These are phyloP conservation scores for Salvator merianae DNA, from an alignment of 2,113 vertebrate genomes.

Conservation along the genomic window DNA sequence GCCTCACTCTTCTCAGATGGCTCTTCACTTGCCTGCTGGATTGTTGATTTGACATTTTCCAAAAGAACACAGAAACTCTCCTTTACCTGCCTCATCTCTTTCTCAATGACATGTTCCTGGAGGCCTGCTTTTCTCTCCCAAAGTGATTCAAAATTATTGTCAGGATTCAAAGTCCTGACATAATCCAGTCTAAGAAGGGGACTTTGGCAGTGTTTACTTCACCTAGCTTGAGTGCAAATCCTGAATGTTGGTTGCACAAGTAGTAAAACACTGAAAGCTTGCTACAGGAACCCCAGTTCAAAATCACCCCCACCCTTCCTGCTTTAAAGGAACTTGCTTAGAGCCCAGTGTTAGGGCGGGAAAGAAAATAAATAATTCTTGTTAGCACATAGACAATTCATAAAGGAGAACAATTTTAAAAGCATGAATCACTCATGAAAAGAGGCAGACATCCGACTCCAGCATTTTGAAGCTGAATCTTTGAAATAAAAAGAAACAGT, in stretches of 20 bases:
- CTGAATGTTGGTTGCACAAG: neutral
- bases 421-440: neutral
- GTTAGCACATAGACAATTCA: neutral
- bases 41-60: neutral
- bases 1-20: neutral
- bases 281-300: neutral
- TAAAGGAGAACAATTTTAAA: neutral
- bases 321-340: neutral
- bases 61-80: too few relatives aligned
- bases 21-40: neutral
- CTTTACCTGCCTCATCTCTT: too few relatives aligned
- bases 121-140: too few relatives aligned
- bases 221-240: neutral
- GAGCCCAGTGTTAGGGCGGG: neutral
- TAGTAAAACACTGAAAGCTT: neutral
- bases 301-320: neutral
- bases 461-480: neutral
- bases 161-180: too few relatives aligned
- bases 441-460: neutral
- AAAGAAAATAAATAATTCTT: neutral
- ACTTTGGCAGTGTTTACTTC: too few relatives aligned
- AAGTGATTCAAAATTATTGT: too few relatives aligned
- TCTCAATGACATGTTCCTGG: too few relatives aligned
- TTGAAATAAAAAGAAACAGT: conserved; percentile 7
- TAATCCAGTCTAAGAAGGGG: too few relatives aligned